These are phyloP conservation scores for Myiozetetes cayanensis DNA, from an alignment of 2,113 vertebrate species.

Conservation along the genomic window DNA sequence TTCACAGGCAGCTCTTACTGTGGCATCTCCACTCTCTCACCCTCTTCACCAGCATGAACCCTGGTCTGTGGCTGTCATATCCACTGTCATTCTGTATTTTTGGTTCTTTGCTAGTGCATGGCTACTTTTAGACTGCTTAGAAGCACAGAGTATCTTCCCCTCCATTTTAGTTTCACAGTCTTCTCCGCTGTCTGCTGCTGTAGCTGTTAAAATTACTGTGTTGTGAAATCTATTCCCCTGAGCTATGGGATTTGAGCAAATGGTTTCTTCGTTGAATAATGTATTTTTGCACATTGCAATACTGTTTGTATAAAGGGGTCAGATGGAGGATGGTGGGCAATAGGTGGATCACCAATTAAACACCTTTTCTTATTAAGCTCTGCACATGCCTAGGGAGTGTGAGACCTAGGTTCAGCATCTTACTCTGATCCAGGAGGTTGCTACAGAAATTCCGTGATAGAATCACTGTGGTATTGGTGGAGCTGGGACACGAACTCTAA, in stretches of 20 bases:
- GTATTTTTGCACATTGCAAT: not conserved
- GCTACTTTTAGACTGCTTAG: not conserved
- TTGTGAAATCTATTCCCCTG: not conserved
- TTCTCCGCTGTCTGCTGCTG: not conserved
- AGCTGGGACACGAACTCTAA: fast-evolving
- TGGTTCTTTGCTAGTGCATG: not conserved
- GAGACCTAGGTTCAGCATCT: fast-evolving
- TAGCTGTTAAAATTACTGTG: not conserved
- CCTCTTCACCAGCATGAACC: not conserved
- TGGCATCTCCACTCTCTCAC: not conserved
- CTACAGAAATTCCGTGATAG: not conserved
- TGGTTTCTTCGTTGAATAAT: not conserved
- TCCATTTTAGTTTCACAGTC: not conserved
- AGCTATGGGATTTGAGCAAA: not conserved
- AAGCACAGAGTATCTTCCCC: not conserved
- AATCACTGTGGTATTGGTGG: not conserved
- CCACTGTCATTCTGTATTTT: not conserved
- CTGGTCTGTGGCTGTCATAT: not conserved
- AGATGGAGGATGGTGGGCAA: not conserved
- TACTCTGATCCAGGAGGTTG: not conserved
- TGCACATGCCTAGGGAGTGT: not conserved
- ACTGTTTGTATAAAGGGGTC: not conserved
- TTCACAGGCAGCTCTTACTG: not conserved
- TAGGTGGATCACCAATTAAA: not conserved
- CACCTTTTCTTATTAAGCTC: not conserved